Evolutionary conservation across 2,888 invertebrate genomes (phyloP), one percentile per base, ranked within the genome.

Genomic region (Invenusta paracnida): DNA sequence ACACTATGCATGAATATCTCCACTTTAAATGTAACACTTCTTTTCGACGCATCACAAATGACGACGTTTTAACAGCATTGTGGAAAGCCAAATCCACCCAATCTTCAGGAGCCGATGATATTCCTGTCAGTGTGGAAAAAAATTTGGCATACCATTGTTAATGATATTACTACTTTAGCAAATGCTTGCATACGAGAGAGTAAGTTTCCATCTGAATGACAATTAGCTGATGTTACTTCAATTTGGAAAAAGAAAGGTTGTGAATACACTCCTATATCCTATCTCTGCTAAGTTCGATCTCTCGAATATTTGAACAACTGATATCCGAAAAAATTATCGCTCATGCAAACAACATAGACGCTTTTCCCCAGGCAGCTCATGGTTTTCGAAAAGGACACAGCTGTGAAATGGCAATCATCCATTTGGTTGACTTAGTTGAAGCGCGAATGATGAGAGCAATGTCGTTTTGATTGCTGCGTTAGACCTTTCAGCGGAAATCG

Each of bases 171-270:
- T 73, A 23, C 73, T 73, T 73, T 73, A 73, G 17, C 73, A 73
- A 73, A 73, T 73, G 27, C 17, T 48, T 48, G 48, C 48, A 73
- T 73, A 73, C 27, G 2, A 73, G 73, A 73, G 73, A 73, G 73
- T 73, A 23, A 73, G 73, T 73, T 73, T 73, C 73, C 73, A 73
- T 73, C 73, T 23, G 27, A 73, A 73, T 73, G 73, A 5, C 11
- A 73, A 73, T 73, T 73, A 73, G 23, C 73, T 73, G 73, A 73
- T 73, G 73, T 73, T 23, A 73, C 17, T 23, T 5, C 73, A 73
- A 73, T 73, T 73, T 73, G 73, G 73, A 73, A 73, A 73, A n/a
- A n/a, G 73, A 73, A 73, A 73, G 73, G 73, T 73, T 73, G 73
- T 73, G 73, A 23, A 73, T 73, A 73, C 25, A 73, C 23, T 73